Evolutionary conservation across 2,797 vertebrate genomes (phyloP), one percentile per base, ranked within the genome.

Genomic region (Menidia menidia): DNA sequence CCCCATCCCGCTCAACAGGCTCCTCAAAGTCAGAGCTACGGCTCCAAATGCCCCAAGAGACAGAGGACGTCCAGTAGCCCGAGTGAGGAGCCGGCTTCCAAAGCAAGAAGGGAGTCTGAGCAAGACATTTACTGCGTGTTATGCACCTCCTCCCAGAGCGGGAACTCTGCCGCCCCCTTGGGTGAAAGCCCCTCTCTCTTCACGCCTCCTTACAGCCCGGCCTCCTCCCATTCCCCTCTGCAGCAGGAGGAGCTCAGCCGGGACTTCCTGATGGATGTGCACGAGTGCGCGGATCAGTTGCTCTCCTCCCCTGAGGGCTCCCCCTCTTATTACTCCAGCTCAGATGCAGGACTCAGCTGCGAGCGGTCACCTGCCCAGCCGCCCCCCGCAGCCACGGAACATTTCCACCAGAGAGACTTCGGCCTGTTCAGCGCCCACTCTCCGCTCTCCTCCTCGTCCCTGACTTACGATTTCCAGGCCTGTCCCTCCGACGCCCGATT

Each of bases 141-240:
- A 6, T 76, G 68, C 9, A 2, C 43, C 43, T 76, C 80, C 59
- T 73, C 80, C 60, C 71, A 15, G 6, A 57, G 59, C 3, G 43
- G 75, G 6, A n/a, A 58, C 75, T 87, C 89, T n/a, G 85, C 88
- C 69, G 64, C 19, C 55, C 56, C 65, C 8, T 13, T 70, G 60
- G 68, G 73, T 39, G 84, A 87, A 30, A 75, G 77, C 65, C 66
- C 68, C 1, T 33, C 80, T 62, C 54, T 91, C 61, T 85, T 92
- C 81, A 92, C 89, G 1, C 92, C 92, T 68, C 92, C 93, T 16
- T 92, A 92, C 87, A 94, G 92, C 77, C 93, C 93, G 0, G 64
- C 79, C 52, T 94, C 91, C 76, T 89, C 90, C 51, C n/a, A 65
- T 65, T 93, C 92, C 47, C 54, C 93, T 14, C 50, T 74, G 71